Evolutionary conservation across 2,888 invertebrate genomes (phyloP), one percentile per base, ranked within the genome.

Genomic region (Ceratothoa steindachneri): DNA sequence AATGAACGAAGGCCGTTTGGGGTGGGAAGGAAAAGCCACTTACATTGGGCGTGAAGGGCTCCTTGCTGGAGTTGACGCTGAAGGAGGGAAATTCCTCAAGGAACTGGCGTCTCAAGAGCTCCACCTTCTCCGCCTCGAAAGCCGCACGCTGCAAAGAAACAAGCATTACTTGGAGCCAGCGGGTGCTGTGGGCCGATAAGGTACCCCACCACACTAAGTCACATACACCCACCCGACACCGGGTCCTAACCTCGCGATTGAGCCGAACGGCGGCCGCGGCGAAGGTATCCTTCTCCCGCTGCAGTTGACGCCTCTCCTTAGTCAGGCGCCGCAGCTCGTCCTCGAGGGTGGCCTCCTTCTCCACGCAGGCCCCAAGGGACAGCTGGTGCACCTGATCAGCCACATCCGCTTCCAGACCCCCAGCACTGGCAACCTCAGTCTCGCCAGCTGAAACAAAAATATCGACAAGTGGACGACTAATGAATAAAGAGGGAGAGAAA

Each of bases 41-140:
- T 67, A 67, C 67, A 67, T 30, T 29, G 12, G 67, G 31, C 15
- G 67, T 30, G 29, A 30, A 30, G 1, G 31, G 30, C 5, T 24
- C 60, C 9, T 30, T 67, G 2, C n/a, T 12, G n/a, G 67, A 28
- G 5, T 19, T 24, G 19, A 30, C 22, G 4, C 4, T 3, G 28
- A 19, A n/a, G 15, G 30, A 24, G 30, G 76, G 79, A 41, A 79
- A 30, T 2, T 76, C 76, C 29, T 73, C 65, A n/a, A 79, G 64
- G 60, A 79, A 79, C 66, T 79, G 74, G 64, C 60, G 69, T 28
- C 60, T 74, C 67, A 79, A 69, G 12, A 76, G 41, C 66, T 74
- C 74, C 19, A 74, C 76, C 31, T 74, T 79, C 41, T 79, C 79
- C 12, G 72, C 71, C 51, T 79, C 79, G 73, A 79, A 79, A 28